Evolutionary conservation across 2,888 invertebrate species (phyloP).

Genomic region (Catocala sponsa): DNA sequence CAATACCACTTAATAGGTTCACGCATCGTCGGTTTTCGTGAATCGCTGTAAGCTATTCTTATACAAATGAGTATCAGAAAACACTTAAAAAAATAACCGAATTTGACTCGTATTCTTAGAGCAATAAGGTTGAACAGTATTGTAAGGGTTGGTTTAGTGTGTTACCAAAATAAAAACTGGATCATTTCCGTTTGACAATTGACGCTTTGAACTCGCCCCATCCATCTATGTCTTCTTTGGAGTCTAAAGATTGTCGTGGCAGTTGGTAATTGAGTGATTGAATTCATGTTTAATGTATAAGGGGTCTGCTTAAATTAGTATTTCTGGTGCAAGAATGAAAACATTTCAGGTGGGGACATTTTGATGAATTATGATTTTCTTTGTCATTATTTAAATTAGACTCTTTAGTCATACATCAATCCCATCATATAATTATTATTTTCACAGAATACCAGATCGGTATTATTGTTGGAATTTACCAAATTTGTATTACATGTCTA

Average conservation of each 20-base stretch:
- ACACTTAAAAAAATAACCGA: constrained; percentile 31
- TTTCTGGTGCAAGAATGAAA: constrained; percentile 29
- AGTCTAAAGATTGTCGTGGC: constrained; percentile 34
- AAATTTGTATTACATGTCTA: too few relatives aligned
- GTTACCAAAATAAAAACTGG: constrained; percentile 58
- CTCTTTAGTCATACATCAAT: background rate
- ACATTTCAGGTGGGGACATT: constrained; percentile 17
- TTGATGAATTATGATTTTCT: constrained; percentile 18
- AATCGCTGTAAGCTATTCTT: constrained; percentile 58
- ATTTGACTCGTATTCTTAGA: constrained; percentile 28
- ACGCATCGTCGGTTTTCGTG: constrained; percentile 53
- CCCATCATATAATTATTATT: background rate
- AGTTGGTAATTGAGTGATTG: constrained; percentile 53
- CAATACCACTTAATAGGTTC: constrained; percentile 58
- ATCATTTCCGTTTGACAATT: constrained; percentile 72
- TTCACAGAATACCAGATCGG: too few relatives aligned
- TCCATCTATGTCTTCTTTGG: constrained; percentile 67
- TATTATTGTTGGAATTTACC: too few relatives aligned
- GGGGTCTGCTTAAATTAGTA: constrained; percentile 36
- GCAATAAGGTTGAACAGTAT: constrained; percentile 30
- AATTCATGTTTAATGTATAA: constrained; percentile 53
- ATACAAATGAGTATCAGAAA: constrained; percentile 63
- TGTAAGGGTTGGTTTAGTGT: constrained; percentile 19
- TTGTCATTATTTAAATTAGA: too few relatives aligned
- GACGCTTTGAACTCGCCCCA: constrained; percentile 63